phyloP scores from a whole-genome alignment of 2,113 vertebrate genomes.

The Carassius gibelio region DNA sequence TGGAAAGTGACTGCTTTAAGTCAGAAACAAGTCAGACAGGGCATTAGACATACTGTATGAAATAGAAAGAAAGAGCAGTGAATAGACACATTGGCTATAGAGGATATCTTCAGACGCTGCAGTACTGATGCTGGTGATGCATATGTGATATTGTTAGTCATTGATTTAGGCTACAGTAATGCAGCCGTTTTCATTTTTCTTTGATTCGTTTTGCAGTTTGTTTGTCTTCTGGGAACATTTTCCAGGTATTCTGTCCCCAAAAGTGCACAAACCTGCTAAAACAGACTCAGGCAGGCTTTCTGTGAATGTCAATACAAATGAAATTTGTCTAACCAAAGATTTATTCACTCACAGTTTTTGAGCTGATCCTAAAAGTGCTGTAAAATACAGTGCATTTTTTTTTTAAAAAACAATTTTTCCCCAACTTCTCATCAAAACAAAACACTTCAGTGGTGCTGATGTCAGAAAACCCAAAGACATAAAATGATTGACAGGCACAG shows the following conservation, averaged over 20 bases:
- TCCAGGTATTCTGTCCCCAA: background rate
- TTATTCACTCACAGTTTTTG: background rate
- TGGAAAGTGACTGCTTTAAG: conserved; percentile 21
- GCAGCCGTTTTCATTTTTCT: background rate
- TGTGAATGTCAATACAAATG: background rate
- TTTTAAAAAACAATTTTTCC: background rate
- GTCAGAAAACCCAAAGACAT: background rate
- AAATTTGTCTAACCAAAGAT: background rate
- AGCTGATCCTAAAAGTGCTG: background rate
- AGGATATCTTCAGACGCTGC: background rate
- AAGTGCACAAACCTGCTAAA: background rate
- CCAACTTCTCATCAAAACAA: background rate
- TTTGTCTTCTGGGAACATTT: background rate
- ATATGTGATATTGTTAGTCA: background rate
- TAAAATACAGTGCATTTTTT: no score
- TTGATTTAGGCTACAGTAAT: background rate
- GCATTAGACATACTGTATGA: no score
- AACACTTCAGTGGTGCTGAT: background rate
- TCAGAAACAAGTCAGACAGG: background rate
- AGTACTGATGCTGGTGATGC: background rate
- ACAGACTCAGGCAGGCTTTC: background rate
- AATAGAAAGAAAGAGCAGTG: background rate
- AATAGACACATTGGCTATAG: background rate
- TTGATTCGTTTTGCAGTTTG: background rate
- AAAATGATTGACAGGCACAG: background rate